Evolutionary conservation across 2,888 invertebrate species (phyloP).

Genomic region (Pemphredon lugubris): DNA sequence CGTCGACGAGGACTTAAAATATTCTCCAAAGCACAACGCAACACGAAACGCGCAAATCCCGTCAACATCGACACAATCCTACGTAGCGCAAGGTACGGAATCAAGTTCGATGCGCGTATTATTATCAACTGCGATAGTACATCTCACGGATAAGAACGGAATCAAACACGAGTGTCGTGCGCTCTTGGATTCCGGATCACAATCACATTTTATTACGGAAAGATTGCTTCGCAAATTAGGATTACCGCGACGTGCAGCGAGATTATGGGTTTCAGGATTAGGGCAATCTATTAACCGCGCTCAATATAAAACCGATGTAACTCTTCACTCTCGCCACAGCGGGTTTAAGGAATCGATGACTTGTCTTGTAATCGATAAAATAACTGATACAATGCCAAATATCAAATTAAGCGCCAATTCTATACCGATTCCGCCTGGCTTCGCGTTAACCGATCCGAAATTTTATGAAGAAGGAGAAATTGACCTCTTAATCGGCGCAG

Average conservation of each 20-base stretch:
- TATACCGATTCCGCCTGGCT: not conserved
- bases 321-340: not conserved
- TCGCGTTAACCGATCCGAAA: constrained; percentile 10
- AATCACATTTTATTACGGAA: not conserved
- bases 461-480: constrained; percentile 12
- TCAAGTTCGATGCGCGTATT: not conserved
- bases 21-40: not conserved
- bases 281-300: not conserved
- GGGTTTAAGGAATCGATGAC: not conserved
- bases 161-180: not conserved
- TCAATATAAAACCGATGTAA: not conserved
- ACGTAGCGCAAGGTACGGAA: not conserved
- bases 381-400: not conserved
- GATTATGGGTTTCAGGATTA: not conserved
- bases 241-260: not conserved
- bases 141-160: not conserved
- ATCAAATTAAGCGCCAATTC: not conserved
- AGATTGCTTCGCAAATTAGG: not conserved
- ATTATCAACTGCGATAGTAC: not conserved
- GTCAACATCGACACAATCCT: not conserved
- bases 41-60: not conserved
- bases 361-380: not conserved
- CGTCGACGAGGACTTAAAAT: not conserved
- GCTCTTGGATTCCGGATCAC: constrained; percentile 4
- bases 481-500: constrained; percentile 22